phyloP scores from a whole-genome alignment of 2,113 vertebrate species.

The Vanacampus margaritifer region DNA sequence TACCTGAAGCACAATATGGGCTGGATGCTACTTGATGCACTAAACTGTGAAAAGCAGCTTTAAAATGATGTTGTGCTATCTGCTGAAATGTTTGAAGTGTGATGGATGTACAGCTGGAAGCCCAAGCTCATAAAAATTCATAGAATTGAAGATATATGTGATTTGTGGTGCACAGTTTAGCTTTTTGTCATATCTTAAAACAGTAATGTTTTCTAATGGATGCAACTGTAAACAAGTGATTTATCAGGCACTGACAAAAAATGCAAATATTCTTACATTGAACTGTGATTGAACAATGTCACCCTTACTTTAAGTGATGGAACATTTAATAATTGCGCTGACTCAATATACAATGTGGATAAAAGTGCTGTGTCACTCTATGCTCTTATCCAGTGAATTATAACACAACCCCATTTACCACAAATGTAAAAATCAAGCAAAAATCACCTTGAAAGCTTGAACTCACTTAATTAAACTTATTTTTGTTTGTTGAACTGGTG shows the following conservation, averaged over 20 bases:
- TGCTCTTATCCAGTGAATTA: background rate
- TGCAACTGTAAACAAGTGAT: background rate
- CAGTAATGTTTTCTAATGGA: background rate
- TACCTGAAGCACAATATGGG: slow-evolving; percentile 40
- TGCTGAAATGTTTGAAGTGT: slow-evolving; percentile 21
- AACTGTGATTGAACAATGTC: background rate
- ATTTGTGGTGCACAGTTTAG: background rate
- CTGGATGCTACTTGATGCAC: slow-evolving; percentile 9
- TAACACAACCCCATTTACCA: no score
- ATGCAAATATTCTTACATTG: background rate
- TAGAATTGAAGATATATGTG: background rate
- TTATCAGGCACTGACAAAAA: background rate
- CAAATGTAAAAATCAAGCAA: no score
- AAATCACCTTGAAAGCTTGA: no score
- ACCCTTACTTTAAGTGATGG: background rate
- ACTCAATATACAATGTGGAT: slow-evolving; percentile 4
- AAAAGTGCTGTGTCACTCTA: no score
- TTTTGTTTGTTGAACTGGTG: no score
- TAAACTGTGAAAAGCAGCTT: slow-evolving; percentile 30
- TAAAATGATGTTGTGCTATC: slow-evolving; percentile 14
- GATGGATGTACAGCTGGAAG: slow-evolving; percentile 7
- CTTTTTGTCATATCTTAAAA: background rate
- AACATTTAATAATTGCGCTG: background rate
- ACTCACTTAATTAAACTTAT: no score
- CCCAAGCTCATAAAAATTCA: slow-evolving; percentile 12